Base-by-base conservation (phyloP, 2,888 invertebrate genomes). In the Zaprionus lineosus region DNA sequence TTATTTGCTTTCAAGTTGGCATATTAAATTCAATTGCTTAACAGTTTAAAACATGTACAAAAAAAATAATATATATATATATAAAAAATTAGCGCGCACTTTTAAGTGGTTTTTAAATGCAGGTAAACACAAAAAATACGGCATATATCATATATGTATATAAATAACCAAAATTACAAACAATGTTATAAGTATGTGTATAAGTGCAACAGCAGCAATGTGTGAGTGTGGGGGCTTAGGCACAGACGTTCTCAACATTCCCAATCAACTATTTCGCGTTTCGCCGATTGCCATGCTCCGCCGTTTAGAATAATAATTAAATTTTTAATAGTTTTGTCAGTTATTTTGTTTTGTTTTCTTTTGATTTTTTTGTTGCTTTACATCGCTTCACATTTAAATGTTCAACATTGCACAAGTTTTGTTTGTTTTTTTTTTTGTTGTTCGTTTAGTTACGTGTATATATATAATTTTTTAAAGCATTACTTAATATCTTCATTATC, bases 371-470 rank as follows among this genome's bases (percentile, higher is more conserved):
- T 31, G 41, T 51, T 31, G 28, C 19, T 31, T 44, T 34, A 29
- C 51, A 56, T 70, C 67, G 65, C 51, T 60, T 71, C 65, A 71
- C 53, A 51, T 60, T 73, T 59, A 60, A 61, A 58, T 74, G 62
- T 72, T 83, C 62, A 79, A 74, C 84, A 84, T 84, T 84, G 84
- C 84, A 84, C 86, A 84, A 78, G 74, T 61, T 67, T 65, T 63
- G 28, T 56, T 53, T 56, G 46, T 60, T 55, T 67, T 57, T 50
- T 55, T 48, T 37, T 47, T 41, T 43, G 19, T 34, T 48, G n/a
- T n/a, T n/a, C n/a, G n/a, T 63, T 47, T 28, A 41, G 16, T 58
- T 47, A 44, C 43, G 44, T 69, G 48, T 59, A 48, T 50, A 31
- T 12, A 15, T 34, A 33, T 40, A 7, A 48, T 33, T 64, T 29